Evolutionary conservation across 1,140 invertebrate species (phyloP).

Genomic region (Ceratosolen solmsi): DNA sequence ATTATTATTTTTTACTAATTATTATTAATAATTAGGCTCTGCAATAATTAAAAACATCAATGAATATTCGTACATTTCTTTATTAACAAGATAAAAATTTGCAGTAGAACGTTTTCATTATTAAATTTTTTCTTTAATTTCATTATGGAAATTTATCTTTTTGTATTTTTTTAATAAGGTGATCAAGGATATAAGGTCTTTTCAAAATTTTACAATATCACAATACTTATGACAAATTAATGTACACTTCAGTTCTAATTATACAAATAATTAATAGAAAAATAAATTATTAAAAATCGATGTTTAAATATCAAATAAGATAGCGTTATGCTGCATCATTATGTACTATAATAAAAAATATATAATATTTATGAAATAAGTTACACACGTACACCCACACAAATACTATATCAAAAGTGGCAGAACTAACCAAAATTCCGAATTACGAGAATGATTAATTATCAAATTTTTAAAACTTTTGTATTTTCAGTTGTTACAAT

Average conservation of each 20-base stretch:
- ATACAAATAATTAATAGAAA: not conserved
- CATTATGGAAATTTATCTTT: conserved; percentile 3
- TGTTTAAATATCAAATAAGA: not conserved
- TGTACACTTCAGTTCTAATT: not conserved
- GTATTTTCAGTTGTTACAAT: too few species aligned
- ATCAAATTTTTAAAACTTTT: not conserved
- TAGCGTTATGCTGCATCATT: conserved; percentile 1
- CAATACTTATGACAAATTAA: not conserved
- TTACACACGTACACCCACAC: not conserved
- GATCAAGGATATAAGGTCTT: not conserved
- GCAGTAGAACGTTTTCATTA: conserved; percentile 72
- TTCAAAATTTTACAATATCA: not conserved
- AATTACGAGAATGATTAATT: not conserved
- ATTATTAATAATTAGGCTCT: not conserved
- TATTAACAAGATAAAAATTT: conserved; percentile 70
- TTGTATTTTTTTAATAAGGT: not conserved
- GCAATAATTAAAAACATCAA: not conserved
- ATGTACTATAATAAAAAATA: conserved; percentile 25
- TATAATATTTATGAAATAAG: not conserved
- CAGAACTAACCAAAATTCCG: conserved; percentile 33
- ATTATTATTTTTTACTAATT: too few species aligned
- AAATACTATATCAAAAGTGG: not conserved
- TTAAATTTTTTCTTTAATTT: conserved; percentile 40
- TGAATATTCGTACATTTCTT: conserved; percentile 64
- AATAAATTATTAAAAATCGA: not conserved